These are phyloP conservation scores for Ptychoptera contaminata DNA, from an alignment of 2,888 invertebrate species.

Conservation along the genomic window DNA sequence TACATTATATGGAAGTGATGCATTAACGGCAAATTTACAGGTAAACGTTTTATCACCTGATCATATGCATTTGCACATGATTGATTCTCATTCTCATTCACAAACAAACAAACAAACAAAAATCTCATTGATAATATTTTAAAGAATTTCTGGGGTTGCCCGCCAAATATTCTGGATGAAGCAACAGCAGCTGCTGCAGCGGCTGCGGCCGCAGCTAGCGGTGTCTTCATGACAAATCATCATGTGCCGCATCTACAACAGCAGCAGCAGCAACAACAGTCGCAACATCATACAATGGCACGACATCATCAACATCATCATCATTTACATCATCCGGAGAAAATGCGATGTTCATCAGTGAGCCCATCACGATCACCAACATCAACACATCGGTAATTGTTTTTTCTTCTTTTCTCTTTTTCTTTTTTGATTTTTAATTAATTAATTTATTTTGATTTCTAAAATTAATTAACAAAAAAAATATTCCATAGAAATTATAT, in stretches of 20 bases:
- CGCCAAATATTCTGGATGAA: constrained; percentile 9
- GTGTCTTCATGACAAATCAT: constrained; percentile 2
- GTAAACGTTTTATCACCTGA: constrained; percentile 12
- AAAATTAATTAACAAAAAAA: not conserved
- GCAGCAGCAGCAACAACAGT: not conserved
- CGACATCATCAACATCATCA: not conserved
- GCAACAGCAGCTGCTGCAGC: not conserved
- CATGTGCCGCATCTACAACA: not conserved
- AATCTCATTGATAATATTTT: too few relatives aligned
- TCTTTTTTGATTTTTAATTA: not conserved
- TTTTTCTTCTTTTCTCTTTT: not conserved
- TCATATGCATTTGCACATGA: too few relatives aligned
- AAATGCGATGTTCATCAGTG: constrained; percentile 7
- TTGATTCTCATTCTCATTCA: too few relatives aligned
- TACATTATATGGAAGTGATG: constrained; percentile 17
- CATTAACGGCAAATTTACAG: constrained; percentile 17
- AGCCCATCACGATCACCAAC: constrained; percentile 7
- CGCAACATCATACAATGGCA: too few relatives aligned
- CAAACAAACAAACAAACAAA: too few relatives aligned
- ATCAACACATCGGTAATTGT: constrained; percentile 4
- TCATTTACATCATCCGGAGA: not conserved
- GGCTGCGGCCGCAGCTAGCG: not conserved
- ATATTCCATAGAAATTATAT: not conserved
- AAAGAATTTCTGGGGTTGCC: constrained; percentile 9
- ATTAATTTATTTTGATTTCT: too few relatives aligned